phyloP scores from a whole-genome alignment of 2,113 vertebrate species.

The Rostratula benghalensis region DNA sequence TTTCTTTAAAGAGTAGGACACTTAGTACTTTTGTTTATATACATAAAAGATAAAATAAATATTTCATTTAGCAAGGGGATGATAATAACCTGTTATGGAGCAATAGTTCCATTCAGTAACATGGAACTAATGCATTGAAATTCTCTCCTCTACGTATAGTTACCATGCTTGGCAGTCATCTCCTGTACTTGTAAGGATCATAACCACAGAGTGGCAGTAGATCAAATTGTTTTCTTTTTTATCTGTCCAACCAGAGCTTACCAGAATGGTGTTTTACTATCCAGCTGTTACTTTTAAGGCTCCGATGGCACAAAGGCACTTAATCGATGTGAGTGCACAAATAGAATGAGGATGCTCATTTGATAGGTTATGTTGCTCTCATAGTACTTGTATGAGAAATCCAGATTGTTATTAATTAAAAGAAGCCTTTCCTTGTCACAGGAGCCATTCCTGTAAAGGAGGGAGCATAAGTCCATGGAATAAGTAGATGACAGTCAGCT shows the following conservation, averaged over 20 bases:
- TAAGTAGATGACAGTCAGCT: neutral
- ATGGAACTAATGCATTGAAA: neutral
- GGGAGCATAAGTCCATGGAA: neutral
- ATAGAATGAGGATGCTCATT: neutral
- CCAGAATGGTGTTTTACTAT: neutral
- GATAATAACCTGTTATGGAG: neutral
- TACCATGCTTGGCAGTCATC: neutral
- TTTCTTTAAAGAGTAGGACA: neutral
- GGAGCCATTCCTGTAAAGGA: neutral
- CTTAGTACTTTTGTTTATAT: neutral
- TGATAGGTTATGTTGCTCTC: neutral
- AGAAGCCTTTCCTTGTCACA: neutral
- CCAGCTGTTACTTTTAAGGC: neutral
- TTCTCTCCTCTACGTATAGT: neutral
- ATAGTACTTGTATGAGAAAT: neutral
- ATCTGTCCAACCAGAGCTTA: neutral
- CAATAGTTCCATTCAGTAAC: neutral
- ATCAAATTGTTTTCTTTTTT: neutral
- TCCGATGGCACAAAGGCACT: neutral
- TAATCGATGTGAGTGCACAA: neutral
- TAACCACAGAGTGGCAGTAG: neutral
- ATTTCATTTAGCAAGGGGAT: neutral
- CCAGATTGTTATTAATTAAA: neutral
- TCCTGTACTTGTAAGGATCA: neutral
- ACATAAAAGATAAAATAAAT: neutral